phyloP scores from a whole-genome alignment of 2,797 vertebrate genomes.

The Apodemus agrarius region DNA sequence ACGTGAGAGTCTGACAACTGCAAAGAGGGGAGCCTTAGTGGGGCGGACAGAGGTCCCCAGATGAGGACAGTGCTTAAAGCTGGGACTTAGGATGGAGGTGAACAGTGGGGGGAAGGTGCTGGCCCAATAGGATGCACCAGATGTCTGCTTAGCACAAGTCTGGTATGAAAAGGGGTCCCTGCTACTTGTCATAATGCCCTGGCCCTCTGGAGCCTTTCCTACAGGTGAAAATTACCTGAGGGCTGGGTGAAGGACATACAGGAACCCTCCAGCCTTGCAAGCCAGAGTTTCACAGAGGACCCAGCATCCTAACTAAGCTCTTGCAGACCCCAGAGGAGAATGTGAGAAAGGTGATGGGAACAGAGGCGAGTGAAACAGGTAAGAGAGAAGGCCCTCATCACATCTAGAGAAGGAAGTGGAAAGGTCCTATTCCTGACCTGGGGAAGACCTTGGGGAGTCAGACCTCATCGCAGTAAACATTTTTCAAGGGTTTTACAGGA shows the following conservation, averaged over 20 bases:
- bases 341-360: too few species aligned
- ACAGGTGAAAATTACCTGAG: not conserved
- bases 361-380: not conserved
- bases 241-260: too few species aligned
- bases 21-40: rapidly evolving
- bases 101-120: not conserved
- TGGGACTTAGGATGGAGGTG: not conserved
- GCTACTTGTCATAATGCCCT: not conserved
- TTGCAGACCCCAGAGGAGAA: not conserved
- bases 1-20: rapidly evolving
- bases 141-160: not conserved
- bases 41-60: not conserved
- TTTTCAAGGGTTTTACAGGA: not conserved
- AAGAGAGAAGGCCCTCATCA: too few species aligned
- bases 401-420: not conserved
- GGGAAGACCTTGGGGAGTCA: not conserved
- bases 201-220: not conserved
- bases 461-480: not conserved
- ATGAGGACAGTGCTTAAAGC: not conserved
- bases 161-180: not conserved
- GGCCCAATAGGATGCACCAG: not conserved
- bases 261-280: not conserved
- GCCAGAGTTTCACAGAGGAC: not conserved
- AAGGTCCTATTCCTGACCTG: not conserved
- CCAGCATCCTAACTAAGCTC: not conserved